Percentiles rank a stretch among this genome's conserved stretches.
These are phyloP conservation scores for Denticeps clupeoides DNA, from an alignment of 2,797 vertebrate genomes.

Conservation along the genomic window DNA sequence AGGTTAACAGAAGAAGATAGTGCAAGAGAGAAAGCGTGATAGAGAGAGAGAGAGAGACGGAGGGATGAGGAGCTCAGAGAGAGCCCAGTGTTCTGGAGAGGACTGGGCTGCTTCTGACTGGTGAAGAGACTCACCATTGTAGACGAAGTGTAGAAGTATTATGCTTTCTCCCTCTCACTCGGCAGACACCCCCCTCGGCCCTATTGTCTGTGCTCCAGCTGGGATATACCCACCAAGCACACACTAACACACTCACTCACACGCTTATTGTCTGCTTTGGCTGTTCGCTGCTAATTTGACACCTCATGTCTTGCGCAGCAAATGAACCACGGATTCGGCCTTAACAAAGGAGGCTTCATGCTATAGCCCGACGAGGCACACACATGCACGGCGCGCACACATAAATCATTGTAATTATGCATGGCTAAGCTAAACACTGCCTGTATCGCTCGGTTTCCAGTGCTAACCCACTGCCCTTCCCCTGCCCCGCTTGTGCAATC, in stretches of 20 bases:
- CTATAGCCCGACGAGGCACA: constrained; percentile 10
- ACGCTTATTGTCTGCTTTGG: background rate
- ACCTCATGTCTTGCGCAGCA: background rate
- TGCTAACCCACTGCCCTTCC: constrained; percentile 8
- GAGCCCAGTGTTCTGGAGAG: constrained; percentile 5
- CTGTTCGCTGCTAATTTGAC: constrained; percentile 12
- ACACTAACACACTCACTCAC: constrained; percentile 2
- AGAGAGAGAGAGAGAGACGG: constrained; percentile 3
- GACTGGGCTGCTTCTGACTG: constrained; percentile 5
- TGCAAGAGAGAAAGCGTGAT: too few relatives aligned
- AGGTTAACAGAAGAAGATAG: background rate
- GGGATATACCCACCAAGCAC: constrained; percentile 4
- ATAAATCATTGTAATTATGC: too few relatives aligned
- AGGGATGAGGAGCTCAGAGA: constrained; percentile 16
- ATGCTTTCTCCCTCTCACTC: too few relatives aligned
- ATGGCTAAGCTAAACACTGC: too few relatives aligned
- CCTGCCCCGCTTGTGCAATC: too few relatives aligned
- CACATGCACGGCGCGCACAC: too few relatives aligned
- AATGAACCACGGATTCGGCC: background rate
- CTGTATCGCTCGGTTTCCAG: background rate
- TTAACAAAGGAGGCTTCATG: too few relatives aligned
- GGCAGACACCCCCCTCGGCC: background rate
- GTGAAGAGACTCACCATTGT: too few relatives aligned
- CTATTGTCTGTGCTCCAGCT: constrained; percentile 21
- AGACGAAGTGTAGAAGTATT: too few relatives aligned